phyloP scores from a whole-genome alignment of 1,140 invertebrate genomes.

The Harlomillsia oculata region DNA sequence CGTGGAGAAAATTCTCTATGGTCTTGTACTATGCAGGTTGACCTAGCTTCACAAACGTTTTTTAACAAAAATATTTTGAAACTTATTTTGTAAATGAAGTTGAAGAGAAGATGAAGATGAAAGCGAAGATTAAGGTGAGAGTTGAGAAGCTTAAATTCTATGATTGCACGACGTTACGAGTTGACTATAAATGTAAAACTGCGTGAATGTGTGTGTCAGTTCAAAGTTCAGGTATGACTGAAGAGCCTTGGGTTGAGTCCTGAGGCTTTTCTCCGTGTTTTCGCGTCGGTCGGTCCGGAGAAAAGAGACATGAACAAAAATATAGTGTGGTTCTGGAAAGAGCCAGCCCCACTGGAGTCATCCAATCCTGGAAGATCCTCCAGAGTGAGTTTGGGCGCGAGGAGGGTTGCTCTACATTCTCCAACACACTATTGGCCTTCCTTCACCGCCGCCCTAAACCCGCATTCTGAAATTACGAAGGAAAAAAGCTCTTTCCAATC shows the following conservation, averaged over 20 bases:
- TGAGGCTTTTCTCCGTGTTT: constrained; percentile 13
- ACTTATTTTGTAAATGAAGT: too few species aligned
- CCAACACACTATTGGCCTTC: constrained; percentile 18
- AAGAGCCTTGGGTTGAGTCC: not conserved
- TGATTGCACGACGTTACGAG: too few species aligned
- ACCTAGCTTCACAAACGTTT: too few species aligned
- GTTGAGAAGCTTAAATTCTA: too few species aligned
- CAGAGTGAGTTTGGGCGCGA: constrained; percentile 8
- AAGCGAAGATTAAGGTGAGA: too few species aligned
- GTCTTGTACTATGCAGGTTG: too few species aligned
- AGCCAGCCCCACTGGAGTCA: constrained; percentile 17
- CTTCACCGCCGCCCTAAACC: not conserved
- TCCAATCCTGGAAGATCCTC: constrained; percentile 14
- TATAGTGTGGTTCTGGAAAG: not conserved
- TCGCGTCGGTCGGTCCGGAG: constrained; percentile 2
- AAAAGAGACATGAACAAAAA: not conserved
- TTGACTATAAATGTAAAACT: too few species aligned
- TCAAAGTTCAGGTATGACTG: constrained; percentile 33
- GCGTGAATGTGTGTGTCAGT: constrained; percentile 4
- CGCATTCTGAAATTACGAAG: too few species aligned
- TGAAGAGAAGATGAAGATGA: too few species aligned
- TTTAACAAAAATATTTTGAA: too few species aligned
- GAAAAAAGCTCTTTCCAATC: too few species aligned
- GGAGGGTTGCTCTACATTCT: constrained; percentile 6
- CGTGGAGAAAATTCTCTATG: too few species aligned